Evolutionary conservation across 2,113 vertebrate genomes (phyloP), one percentile per base, ranked within the genome.

Genomic region (Camelus dromedarius): DNA sequence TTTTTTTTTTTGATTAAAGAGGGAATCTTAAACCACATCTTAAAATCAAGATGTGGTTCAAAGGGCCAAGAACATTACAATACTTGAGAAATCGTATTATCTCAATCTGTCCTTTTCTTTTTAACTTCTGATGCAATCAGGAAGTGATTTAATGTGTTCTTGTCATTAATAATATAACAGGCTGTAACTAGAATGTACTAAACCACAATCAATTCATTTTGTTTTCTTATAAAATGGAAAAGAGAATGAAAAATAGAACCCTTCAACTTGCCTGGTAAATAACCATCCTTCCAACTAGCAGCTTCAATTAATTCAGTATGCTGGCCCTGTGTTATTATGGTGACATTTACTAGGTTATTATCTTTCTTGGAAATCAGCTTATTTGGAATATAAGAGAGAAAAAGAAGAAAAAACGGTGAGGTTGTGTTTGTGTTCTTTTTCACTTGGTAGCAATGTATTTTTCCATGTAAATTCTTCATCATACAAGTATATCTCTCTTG

Each of bases 241-340:
- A 66, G 54, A 95, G 50, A 91, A 16, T 58, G 67, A 92, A 97
- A 72, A 75, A 60, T 50, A 64, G 50, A 87, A 56, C 69, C 62
- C 48, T 95, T 50, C 60, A 6, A 38, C 69, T 82, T 96, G 76
- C 38, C 92, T 89, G 89, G 91, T 95, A 72, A 97, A 93, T 22
- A 93, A 70, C 18, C 58, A 54, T 75, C 10, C 30, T 96, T 96
- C 91, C 18, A 95, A 87, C 32, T 18, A 97, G 70, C 60, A 93
- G 18, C 30, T 96, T 97, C 69, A 91, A 69, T 96, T 98, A 93
- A 97, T 97, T 86, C 70, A 83, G 64, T 20, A 83, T 69, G 60
- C 1, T 77, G 50, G 64, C 12, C 93, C 66, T 94, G 64, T 62
- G 84, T 58, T 42, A 93, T 56, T 87, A 70, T 80, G 56, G 93